These are phyloP conservation scores for Heliornis fulica DNA, from an alignment of 2,113 vertebrate genomes.

Conservation along the genomic window DNA sequence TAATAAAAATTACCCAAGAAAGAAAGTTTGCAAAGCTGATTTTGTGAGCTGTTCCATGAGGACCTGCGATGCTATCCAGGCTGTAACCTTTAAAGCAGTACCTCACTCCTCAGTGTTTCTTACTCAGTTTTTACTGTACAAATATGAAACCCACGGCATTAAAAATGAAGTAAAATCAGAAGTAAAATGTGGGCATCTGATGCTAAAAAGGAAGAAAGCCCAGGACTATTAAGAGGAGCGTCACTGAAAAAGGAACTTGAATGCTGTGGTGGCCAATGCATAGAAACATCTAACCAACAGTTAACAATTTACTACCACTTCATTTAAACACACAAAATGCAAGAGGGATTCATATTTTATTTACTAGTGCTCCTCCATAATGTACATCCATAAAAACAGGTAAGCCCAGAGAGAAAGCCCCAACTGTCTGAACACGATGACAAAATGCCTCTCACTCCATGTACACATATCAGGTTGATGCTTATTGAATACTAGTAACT, in stretches of 20 bases:
- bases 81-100: neutral
- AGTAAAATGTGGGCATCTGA: neutral
- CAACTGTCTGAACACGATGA: neutral
- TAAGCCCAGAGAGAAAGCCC: neutral
- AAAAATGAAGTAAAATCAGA: neutral
- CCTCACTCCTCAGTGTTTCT: neutral
- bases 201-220: neutral
- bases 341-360: neutral
- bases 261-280: neutral
- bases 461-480: neutral
- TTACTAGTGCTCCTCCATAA: neutral
- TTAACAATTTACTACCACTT: neutral
- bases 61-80: neutral
- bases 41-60: neutral
- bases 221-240: neutral
- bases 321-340: neutral
- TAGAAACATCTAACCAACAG: neutral
- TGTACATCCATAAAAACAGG: neutral
- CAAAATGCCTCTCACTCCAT: neutral
- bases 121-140: neutral
- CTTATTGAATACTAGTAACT: neutral
- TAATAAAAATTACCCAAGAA: conserved; percentile 22
- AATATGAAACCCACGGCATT: neutral
- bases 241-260: neutral
- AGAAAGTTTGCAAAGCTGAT: neutral